A percentile compares a stretch with the other conserved stretches of the same genome.
Evolutionary conservation across 2,888 invertebrate species (phyloP).

Genomic region (Byasa hedistus): DNA sequence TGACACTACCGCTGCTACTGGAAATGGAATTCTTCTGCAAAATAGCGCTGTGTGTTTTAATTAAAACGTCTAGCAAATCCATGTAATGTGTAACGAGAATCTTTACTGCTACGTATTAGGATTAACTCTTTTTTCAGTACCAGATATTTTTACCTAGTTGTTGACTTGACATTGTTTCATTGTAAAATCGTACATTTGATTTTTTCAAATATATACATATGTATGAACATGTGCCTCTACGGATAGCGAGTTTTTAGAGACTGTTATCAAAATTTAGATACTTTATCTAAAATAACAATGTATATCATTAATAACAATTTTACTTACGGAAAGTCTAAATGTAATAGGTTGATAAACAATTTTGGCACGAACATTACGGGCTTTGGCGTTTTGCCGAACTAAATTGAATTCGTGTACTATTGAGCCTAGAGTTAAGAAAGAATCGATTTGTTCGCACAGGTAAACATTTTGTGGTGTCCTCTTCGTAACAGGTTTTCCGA

Average conservation of each 20-base stretch:
- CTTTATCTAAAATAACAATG: not conserved
- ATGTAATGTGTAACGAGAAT: not conserved
- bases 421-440: conserved; percentile 8
- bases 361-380: conserved; percentile 3
- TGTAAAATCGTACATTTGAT: not conserved
- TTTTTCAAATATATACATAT: not conserved
- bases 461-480: conserved; percentile 9
- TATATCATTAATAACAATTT: not conserved
- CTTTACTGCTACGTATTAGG: not conserved
- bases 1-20: not conserved
- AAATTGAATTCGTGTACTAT: conserved; percentile 10
- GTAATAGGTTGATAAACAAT: not conserved
- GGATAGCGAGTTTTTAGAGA: too few relatives aligned
- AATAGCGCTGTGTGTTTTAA: not conserved
- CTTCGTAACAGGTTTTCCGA: not conserved
- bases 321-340: not conserved
- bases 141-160: too few relatives aligned
- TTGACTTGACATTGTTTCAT: not conserved
- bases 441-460: conserved; percentile 10
- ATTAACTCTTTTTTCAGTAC: too few relatives aligned
- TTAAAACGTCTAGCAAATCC: not conserved
- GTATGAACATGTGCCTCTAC: too few relatives aligned
- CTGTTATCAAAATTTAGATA: too few relatives aligned
- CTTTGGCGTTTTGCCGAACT: conserved; percentile 14
- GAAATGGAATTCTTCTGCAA: not conserved